A percentile compares a stretch with the other conserved stretches of the same genome.
These are phyloP conservation scores for Ephydatia muelleri DNA, from an alignment of 37 sponge, comb jelly and placozoan species.

Conservation along the genomic window DNA sequence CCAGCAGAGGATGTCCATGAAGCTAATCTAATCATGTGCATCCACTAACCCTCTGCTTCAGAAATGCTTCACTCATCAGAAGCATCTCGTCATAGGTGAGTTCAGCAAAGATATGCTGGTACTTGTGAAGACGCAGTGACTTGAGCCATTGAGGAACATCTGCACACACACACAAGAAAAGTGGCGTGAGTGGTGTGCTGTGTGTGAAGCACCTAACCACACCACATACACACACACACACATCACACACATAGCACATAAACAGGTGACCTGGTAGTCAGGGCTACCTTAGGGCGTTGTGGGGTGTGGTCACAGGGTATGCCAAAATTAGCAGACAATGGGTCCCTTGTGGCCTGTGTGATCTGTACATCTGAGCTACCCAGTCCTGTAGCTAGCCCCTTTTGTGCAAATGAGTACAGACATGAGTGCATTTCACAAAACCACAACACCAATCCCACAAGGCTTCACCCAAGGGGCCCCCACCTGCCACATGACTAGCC, in stretches of 20 bases:
- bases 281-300: background rate
- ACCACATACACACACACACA: conserved; percentile 4
- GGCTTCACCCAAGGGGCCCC: background rate
- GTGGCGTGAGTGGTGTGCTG: background rate
- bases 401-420: background rate
- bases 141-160: conserved; percentile 91
- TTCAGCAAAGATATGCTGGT: conserved; percentile 80
- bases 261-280: background rate
- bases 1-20: background rate
- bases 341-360: background rate
- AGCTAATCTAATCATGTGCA: no score
- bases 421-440: background rate
- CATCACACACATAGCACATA: background rate
- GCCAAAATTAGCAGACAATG: background rate
- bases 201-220: background rate
- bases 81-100: conserved; percentile 84
- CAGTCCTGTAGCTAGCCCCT: background rate
- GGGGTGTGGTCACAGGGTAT: background rate
- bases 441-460: background rate
- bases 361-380: background rate
- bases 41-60: conserved; percentile 77
- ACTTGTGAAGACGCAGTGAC: conserved; percentile 89
- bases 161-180: conserved; percentile 16
- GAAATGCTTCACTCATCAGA: conserved; percentile 56
- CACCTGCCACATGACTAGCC: background rate